Evolutionary conservation across 2,113 vertebrate genomes (phyloP).

Genomic region (Passer montanus): DNA sequence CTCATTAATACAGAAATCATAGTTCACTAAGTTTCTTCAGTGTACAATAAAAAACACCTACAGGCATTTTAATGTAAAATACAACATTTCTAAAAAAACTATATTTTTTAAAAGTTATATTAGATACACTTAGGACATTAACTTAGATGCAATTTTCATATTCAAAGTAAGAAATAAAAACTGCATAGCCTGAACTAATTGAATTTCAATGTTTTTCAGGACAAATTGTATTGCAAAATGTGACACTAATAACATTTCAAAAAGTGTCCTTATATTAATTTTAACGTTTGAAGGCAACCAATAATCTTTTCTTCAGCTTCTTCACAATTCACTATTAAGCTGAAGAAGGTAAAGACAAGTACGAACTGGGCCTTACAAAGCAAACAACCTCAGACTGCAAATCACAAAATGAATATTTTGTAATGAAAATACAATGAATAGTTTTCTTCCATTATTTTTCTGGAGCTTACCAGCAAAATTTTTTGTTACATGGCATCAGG

Average conservation of each 20-base stretch:
- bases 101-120: neutral
- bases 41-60: neutral
- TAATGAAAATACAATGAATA: neutral
- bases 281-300: neutral
- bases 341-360: neutral
- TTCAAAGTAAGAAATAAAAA: neutral
- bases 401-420: neutral
- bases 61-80: neutral
- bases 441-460: neutral
- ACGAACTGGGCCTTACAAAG: rapidly evolving
- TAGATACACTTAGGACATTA: neutral
- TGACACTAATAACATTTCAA: neutral
- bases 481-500: neutral
- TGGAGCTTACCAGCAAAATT: neutral
- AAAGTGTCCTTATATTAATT: neutral
- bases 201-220: neutral
- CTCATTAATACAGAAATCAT: neutral
- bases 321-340: neutral
- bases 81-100: neutral
- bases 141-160: neutral
- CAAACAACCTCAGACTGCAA: neutral
- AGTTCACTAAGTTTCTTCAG: neutral
- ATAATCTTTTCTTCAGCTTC: neutral
- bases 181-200: neutral
- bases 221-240: neutral